Evolutionary conservation across 2,888 invertebrate species (phyloP).

Genomic region (Cosmia pyralina): DNA sequence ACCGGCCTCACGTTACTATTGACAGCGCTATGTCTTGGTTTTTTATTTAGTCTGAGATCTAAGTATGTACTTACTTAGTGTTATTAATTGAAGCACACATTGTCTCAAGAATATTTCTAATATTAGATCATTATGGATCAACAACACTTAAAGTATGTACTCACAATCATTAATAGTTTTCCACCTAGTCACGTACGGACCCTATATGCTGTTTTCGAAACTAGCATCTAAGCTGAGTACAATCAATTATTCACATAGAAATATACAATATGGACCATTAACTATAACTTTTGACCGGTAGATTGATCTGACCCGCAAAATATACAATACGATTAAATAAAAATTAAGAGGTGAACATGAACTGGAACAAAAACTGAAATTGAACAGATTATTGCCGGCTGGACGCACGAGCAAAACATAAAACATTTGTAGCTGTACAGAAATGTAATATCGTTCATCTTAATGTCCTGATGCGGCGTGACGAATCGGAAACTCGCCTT

Average conservation of each 20-base stretch:
- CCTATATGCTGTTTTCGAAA: not conserved
- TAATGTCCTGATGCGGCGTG: conserved; percentile 72
- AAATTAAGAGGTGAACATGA: conserved; percentile 35
- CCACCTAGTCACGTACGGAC: not conserved
- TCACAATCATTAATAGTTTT: conserved; percentile 2
- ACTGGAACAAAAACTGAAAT: conserved; percentile 45
- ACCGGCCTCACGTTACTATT: too few species aligned
- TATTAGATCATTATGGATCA: conserved; percentile 15
- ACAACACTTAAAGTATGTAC: not conserved
- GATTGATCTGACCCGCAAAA: conserved; percentile 40
- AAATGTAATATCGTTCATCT: conserved; percentile 64
- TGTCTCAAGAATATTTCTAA: conserved; percentile 7
- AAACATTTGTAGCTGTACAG: conserved; percentile 48
- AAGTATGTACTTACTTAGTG: conserved; percentile 10
- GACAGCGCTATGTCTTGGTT: too few species aligned
- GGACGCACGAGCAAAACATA: conserved; percentile 47
- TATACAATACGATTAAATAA: conserved; percentile 47
- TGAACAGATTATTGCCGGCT: conserved; percentile 43
- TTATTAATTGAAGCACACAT: conserved; percentile 23
- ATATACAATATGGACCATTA: conserved; percentile 15
- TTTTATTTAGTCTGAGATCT: not conserved
- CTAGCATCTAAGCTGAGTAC: not conserved
- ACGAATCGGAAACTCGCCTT: conserved; percentile 79
- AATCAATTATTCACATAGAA: conserved; percentile 15
- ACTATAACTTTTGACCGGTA: conserved; percentile 32